phyloP scores from a whole-genome alignment of 2,888 invertebrate genomes.

The Agrochola lychnidis region DNA sequence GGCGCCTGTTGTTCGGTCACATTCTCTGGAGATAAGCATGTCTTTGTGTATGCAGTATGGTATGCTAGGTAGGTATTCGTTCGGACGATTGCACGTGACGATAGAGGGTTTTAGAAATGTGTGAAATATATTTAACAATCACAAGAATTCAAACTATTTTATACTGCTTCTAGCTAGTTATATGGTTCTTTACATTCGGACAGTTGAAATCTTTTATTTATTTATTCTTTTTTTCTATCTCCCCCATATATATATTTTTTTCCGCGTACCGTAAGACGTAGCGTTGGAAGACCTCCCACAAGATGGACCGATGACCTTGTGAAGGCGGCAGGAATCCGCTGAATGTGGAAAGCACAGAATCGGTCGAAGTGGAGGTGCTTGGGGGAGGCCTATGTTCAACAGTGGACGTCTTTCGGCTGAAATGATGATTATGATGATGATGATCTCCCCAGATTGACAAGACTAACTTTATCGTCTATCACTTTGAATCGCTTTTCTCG shows the following conservation, averaged over 20 bases:
- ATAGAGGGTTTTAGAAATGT: slow-evolving; percentile 10
- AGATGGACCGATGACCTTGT: too few species aligned
- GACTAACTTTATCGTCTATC: background rate
- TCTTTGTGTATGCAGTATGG: slow-evolving; percentile 14
- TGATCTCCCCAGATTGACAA: too few species aligned
- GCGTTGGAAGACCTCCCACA: too few species aligned
- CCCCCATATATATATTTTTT: too few species aligned
- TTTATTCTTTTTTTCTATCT: background rate
- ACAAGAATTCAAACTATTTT: background rate
- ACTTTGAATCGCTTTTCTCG: background rate
- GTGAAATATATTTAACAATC: background rate
- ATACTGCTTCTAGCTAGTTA: background rate
- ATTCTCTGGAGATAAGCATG: slow-evolving; percentile 55
- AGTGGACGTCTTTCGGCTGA: too few species aligned
- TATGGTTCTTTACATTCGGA: background rate
- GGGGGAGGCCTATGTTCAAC: too few species aligned
- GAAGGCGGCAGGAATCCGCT: too few species aligned
- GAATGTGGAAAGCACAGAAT: too few species aligned
- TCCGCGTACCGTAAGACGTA: too few species aligned
- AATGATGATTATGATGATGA: too few species aligned
- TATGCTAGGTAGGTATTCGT: slow-evolving; percentile 1
- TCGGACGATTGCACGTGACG: slow-evolving; percentile 11
- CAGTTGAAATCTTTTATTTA: background rate
- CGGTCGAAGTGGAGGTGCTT: too few species aligned
- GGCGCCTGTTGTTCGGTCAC: slow-evolving; percentile 28